These are phyloP conservation scores for Stratiomys singularior DNA, from an alignment of 2,888 invertebrate genomes.

Conservation along the genomic window DNA sequence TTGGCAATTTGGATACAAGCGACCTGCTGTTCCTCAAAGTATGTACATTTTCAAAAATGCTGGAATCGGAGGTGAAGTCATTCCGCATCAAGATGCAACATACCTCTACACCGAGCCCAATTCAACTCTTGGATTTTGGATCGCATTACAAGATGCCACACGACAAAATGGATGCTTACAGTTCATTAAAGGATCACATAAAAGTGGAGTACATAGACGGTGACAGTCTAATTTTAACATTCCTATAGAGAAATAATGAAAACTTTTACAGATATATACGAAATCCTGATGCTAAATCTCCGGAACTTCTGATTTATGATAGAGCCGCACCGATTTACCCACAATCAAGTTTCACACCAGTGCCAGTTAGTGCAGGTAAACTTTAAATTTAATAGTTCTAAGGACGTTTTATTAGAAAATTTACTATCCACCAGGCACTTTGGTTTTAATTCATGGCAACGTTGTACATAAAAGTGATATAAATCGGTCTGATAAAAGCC, in stretches of 20 bases:
- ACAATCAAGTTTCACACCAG: conserved; percentile 77
- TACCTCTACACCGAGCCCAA: conserved; percentile 88
- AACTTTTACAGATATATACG: conserved; percentile 67
- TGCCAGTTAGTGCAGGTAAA: conserved; percentile 86
- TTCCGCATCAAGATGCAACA: conserved; percentile 86
- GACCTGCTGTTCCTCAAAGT: conserved; percentile 91
- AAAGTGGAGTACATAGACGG: conserved; percentile 79
- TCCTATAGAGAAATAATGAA: not conserved
- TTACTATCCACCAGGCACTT: conserved; percentile 73
- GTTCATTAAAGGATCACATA: conserved; percentile 92
- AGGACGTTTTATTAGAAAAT: not conserved
- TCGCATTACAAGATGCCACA: conserved; percentile 94
- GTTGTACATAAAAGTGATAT: conserved; percentile 92
- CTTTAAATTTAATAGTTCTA: not conserved
- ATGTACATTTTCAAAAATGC: conserved; percentile 99
- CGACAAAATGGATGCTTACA: conserved; percentile 94
- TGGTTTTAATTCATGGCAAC: conserved; percentile 90
- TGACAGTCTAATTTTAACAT: conserved; percentile 49
- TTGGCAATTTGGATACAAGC: conserved; percentile 75
- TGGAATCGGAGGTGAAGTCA: conserved; percentile 85
- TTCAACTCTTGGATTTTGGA: conserved; percentile 90
- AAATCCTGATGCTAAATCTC: conserved; percentile 74
- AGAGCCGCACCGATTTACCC: conserved; percentile 76
- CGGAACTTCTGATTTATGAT: conserved; percentile 75
- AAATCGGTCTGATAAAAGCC: conserved; percentile 83